A percentile compares a stretch with the other conserved stretches of the same genome.
Conservation (phyloP, 2,888 invertebrate genomes). For the Drosophila lacicola region DNA sequence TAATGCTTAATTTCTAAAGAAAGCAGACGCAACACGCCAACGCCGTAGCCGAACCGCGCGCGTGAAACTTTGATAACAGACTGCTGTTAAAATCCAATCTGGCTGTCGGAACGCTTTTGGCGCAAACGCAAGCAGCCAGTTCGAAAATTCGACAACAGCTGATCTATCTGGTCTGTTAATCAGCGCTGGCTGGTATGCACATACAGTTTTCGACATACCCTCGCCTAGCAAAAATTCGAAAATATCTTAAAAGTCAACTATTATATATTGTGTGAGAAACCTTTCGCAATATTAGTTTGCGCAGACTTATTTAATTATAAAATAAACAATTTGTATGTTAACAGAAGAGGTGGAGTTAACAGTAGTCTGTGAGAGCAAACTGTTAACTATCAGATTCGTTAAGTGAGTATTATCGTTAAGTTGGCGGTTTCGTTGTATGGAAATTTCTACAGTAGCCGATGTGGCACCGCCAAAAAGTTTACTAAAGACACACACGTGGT, state of each 20-base stretch:
- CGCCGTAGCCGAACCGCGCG: slow-evolving; percentile 53
- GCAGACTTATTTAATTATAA: too few relatives aligned
- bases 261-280: too few relatives aligned
- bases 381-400: slow-evolving; percentile 3
- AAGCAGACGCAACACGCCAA: slow-evolving; percentile 49
- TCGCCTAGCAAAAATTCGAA: neutral
- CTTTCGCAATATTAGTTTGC: neutral
- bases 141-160: slow-evolving; percentile 58
- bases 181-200: slow-evolving; percentile 27
- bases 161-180: slow-evolving; percentile 23
- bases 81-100: slow-evolving; percentile 42
- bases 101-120: slow-evolving; percentile 35
- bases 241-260: too few relatives aligned
- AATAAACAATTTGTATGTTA: neutral
- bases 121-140: slow-evolving; percentile 44
- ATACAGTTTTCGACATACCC: neutral
- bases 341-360: neutral
- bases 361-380: slow-evolving; percentile 4
- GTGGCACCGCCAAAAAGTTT: neutral
- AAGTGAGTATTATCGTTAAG: neutral
- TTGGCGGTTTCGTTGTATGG: neutral
- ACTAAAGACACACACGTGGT: neutral
- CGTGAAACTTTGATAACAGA: slow-evolving; percentile 47
- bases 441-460: neutral
- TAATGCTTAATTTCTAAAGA: slow-evolving; percentile 46